Percentiles rank a stretch among this genome's conserved stretches.
phyloP scores from a whole-genome alignment of 2,113 vertebrate species.

The Poicephalus meyeri region DNA sequence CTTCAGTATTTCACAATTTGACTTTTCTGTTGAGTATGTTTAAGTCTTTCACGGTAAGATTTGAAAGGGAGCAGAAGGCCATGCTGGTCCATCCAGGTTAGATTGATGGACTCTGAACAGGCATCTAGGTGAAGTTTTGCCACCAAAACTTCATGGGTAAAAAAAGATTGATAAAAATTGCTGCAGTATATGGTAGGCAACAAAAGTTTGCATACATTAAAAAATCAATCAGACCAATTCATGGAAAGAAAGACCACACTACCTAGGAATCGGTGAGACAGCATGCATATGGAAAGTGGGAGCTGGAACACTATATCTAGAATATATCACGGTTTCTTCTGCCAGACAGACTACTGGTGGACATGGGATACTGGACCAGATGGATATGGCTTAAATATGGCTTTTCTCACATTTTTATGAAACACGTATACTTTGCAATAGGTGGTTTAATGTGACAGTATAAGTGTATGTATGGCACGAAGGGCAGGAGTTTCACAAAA shows the following conservation, averaged over 20 bases:
- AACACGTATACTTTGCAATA: accelerated
- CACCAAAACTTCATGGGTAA: neutral
- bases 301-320: neutral
- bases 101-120: neutral
- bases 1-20: neutral
- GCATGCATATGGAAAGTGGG: accelerated
- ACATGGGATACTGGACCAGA: neutral
- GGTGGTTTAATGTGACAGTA: neutral
- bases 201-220: neutral
- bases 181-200: neutral
- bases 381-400: too few relatives aligned
- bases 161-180: neutral
- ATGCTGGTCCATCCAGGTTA: neutral
- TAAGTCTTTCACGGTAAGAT: neutral
- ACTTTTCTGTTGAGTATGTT: neutral
- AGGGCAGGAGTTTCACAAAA: neutral
- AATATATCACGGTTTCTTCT: neutral
- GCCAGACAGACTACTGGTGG: neutral
- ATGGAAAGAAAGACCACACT: neutral
- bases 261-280: neutral
- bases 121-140: neutral
- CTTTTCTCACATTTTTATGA: neutral
- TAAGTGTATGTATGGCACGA: neutral
- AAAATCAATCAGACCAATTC: neutral
- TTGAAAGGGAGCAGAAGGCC: neutral